Evolutionary conservation across 2,113 vertebrate species (phyloP).

Genomic region (Tonatia bakeri): DNA sequence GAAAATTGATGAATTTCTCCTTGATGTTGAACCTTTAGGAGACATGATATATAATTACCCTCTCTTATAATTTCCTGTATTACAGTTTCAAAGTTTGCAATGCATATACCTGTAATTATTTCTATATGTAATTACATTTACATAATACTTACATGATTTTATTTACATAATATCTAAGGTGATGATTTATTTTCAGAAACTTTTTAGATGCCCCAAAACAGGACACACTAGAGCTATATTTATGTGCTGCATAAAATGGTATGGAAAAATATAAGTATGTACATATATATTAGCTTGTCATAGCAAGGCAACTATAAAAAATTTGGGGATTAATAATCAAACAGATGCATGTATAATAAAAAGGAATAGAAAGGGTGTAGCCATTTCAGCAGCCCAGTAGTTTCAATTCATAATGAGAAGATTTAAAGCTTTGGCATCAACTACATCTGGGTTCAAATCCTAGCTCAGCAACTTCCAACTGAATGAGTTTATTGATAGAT

Average conservation of each 20-base stretch:
- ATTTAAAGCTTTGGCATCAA: neutral
- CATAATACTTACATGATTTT: neutral
- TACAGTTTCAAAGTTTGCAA: neutral
- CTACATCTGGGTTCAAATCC: neutral
- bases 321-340: neutral
- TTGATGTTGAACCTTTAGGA: neutral
- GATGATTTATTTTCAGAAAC: slow-evolving; percentile 17
- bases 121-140: slow-evolving; percentile 40
- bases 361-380: neutral
- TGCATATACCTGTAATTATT: neutral
- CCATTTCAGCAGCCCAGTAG: neutral
- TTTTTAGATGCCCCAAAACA: neutral
- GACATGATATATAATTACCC: slow-evolving; percentile 23
- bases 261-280: neutral
- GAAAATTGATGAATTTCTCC: slow-evolving; percentile 10
- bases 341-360: neutral
- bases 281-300: neutral
- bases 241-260: neutral
- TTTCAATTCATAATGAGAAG: neutral
- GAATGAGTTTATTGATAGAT: neutral
- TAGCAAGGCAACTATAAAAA: neutral
- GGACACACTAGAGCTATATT: neutral
- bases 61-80: neutral
- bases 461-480: neutral
- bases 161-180: slow-evolving; percentile 30